Conservation (phyloP, 2,797 vertebrate species). For the Trachurus trachurus region DNA sequence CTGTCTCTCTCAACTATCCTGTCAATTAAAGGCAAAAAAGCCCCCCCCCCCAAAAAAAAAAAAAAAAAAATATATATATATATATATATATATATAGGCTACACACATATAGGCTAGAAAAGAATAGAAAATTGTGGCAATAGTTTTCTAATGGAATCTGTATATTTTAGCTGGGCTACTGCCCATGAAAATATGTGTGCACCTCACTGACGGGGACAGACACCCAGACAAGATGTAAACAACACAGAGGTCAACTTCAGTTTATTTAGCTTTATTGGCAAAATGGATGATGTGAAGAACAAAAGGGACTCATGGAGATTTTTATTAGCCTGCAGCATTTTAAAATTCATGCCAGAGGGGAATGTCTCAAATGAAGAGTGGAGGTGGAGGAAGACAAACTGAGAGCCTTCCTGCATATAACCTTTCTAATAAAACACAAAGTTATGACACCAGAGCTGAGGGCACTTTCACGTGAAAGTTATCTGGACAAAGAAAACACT, state of each 20-base stretch:
- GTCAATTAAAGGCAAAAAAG: no score
- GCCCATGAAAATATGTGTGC: not conserved
- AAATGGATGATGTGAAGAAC: constrained; percentile 11
- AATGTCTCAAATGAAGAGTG: constrained; percentile 7
- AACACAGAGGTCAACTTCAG: constrained; percentile 8
- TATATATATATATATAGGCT: no score
- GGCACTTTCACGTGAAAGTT: not conserved
- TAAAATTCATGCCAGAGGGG: constrained; percentile 10
- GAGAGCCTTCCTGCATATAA: not conserved
- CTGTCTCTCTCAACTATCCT: no score
- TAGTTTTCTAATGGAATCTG: no score
- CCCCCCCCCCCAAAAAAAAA: no score
- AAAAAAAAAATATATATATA: no score
- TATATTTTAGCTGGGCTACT: not conserved
- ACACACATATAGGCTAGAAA: no score
- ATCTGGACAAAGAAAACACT: not conserved
- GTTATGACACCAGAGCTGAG: not conserved
- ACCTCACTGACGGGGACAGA: not conserved
- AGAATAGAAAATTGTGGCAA: not conserved
- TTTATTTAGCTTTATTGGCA: constrained; percentile 10
- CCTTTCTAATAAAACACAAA: not conserved
- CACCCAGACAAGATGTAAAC: constrained; percentile 12
- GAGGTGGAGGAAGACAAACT: not conserved
- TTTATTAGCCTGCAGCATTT: constrained; percentile 12
- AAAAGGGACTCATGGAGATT: not conserved